These are phyloP conservation scores for Corvus moneduloides DNA, from an alignment of 2,113 vertebrate species.

Conservation along the genomic window DNA sequence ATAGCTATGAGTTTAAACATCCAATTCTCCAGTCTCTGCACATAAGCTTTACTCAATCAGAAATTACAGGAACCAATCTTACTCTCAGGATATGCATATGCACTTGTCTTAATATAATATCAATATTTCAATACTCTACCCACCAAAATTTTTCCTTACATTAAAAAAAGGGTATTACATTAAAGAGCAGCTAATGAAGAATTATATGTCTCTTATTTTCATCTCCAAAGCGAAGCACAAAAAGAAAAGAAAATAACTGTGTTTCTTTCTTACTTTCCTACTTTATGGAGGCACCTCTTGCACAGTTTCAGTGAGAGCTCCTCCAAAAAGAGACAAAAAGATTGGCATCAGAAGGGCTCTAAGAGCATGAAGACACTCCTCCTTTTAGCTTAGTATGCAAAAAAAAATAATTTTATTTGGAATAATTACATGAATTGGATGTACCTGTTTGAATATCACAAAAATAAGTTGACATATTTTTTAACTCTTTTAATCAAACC, in stretches of 20 bases:
- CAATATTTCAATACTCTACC: neutral
- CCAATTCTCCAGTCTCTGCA: neutral
- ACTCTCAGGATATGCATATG: neutral
- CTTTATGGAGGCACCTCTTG: neutral
- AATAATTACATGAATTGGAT: neutral
- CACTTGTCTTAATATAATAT: neutral
- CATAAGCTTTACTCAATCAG: neutral
- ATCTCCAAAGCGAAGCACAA: neutral
- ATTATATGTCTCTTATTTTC: neutral
- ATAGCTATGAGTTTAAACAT: neutral
- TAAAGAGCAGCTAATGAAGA: neutral
- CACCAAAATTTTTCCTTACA: neutral
- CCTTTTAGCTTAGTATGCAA: neutral
- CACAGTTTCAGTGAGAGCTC: neutral
- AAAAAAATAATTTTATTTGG: neutral
- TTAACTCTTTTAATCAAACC: neutral
- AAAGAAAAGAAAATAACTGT: neutral
- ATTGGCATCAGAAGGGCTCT: neutral
- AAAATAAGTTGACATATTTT: neutral
- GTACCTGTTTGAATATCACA: neutral
- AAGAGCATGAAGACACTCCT: neutral
- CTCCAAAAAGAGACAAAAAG: neutral
- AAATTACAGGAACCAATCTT: neutral
- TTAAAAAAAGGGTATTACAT: neutral
- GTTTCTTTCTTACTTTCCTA: neutral